These are phyloP conservation scores for Dryomyza anilis DNA, from an alignment of 2,888 invertebrate genomes.

Conservation along the genomic window DNA sequence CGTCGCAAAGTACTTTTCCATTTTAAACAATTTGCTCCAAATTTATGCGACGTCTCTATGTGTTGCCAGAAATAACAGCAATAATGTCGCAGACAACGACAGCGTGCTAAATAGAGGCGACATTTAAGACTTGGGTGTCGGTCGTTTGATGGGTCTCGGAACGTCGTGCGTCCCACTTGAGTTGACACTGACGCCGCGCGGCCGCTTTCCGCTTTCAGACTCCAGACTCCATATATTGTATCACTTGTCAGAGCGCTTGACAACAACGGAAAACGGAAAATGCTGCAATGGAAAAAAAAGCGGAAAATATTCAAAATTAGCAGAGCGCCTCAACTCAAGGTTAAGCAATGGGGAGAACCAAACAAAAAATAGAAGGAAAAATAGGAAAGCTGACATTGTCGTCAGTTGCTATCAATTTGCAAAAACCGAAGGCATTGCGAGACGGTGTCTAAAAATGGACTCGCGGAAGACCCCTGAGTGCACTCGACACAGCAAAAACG, in stretches of 20 bases:
- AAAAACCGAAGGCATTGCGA: background rate
- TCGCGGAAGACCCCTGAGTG: background rate
- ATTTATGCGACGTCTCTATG: constrained; percentile 2
- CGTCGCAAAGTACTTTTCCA: background rate
- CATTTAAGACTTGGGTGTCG: background rate
- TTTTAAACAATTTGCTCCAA: constrained; percentile 10
- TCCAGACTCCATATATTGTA: too few species aligned
- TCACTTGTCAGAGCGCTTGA: constrained; percentile 1
- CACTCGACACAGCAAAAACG: background rate
- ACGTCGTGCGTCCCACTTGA: constrained; percentile 12
- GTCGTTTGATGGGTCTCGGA: constrained; percentile 8
- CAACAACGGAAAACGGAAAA: constrained; percentile 18
- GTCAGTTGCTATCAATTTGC: background rate
- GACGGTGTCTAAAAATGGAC: background rate
- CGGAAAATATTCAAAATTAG: constrained; percentile 20
- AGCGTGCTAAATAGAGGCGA: background rate
- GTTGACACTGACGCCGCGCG: background rate
- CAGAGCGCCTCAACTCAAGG: constrained; percentile 8
- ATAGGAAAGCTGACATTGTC: background rate
- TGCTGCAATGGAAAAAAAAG: constrained; percentile 22
- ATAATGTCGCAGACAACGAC: background rate
- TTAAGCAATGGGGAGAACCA: background rate
- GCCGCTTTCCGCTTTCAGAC: too few species aligned
- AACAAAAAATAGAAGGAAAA: background rate
- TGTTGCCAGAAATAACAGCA: background rate